Percentiles rank a stretch among this genome's conserved stretches.
These are phyloP conservation scores for Heliconius eleuchia DNA, from an alignment of 1,140 invertebrate species.

Conservation along the genomic window DNA sequence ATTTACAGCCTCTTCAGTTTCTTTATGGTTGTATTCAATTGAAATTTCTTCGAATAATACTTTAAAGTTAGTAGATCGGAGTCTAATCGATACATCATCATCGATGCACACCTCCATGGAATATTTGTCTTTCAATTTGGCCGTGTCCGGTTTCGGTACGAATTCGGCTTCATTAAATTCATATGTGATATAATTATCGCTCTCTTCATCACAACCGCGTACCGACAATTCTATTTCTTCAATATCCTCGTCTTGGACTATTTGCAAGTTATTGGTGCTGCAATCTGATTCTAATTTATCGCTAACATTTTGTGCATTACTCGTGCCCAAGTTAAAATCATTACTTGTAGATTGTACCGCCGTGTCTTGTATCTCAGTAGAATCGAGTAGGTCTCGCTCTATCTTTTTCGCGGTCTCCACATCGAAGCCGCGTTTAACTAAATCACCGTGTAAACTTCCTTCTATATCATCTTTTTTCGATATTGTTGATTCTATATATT, in stretches of 20 bases:
- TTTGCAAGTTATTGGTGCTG: constrained; percentile 44
- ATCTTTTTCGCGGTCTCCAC: constrained; percentile 71
- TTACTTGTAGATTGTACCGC: constrained; percentile 34
- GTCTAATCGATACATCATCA: constrained; percentile 62
- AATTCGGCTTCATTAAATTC: constrained; percentile 49
- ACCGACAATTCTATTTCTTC: constrained; percentile 62
- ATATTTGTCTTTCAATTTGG: constrained; percentile 69
- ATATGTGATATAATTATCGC: constrained; percentile 54
- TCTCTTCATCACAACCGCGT: constrained; percentile 60
- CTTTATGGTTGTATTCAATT: constrained; percentile 44
- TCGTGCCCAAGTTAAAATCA: constrained; percentile 15
- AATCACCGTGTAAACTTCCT: constrained; percentile 60
- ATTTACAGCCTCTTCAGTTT: constrained; percentile 57
- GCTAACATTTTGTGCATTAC: constrained; percentile 1
- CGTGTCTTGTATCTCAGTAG: constrained; percentile 41
- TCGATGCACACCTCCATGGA: constrained; percentile 71
- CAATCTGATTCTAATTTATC: constrained; percentile 45
- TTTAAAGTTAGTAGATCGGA: constrained; percentile 57
- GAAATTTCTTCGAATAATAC: constrained; percentile 50
- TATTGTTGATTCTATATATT: constrained; percentile 59
- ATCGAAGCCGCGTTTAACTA: constrained; percentile 72
- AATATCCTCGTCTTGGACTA: constrained; percentile 46
- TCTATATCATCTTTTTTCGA: constrained; percentile 26
- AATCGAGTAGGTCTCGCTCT: constrained; percentile 67
- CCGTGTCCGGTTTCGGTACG: constrained; percentile 38